Evolutionary conservation across 2,797 vertebrate species (phyloP).

Genomic region (Neosilurus mollespiculum): DNA sequence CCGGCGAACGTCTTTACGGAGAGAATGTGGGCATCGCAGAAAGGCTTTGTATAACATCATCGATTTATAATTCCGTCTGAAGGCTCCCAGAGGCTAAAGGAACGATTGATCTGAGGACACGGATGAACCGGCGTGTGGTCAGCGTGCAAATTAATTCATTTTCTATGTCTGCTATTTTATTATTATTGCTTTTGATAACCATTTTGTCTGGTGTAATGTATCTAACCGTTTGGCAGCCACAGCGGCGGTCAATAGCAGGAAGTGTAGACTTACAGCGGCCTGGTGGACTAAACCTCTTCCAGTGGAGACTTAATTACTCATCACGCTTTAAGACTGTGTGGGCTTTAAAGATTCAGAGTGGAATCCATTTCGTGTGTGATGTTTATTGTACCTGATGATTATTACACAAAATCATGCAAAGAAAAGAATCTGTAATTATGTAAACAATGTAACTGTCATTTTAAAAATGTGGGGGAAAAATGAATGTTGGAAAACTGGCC

Average conservation of each 20-base stretch:
- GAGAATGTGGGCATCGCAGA: neutral
- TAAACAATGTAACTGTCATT: no score
- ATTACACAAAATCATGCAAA: neutral
- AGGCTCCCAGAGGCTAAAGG: conserved; percentile 19
- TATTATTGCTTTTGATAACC: conserved; percentile 54
- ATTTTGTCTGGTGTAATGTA: conserved; percentile 49
- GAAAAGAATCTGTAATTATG: neutral
- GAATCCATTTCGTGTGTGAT: neutral
- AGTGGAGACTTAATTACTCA: conserved; percentile 59
- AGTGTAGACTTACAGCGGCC: conserved; percentile 57
- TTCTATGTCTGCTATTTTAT: conserved; percentile 40
- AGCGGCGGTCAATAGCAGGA: conserved; percentile 54
- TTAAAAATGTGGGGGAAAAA: no score
- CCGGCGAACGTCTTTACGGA: conserved; percentile 7
- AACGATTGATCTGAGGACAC: conserved; percentile 30
- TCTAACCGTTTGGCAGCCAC: conserved; percentile 53
- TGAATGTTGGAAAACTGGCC: no score
- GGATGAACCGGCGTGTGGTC: conserved; percentile 20
- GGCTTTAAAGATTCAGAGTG: neutral
- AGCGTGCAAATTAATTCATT: conserved; percentile 41
- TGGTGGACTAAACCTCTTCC: conserved; percentile 48
- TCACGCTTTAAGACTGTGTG: conserved; percentile 44
- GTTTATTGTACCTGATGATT: neutral
- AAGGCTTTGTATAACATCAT: conserved; percentile 7
- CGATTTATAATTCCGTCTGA: conserved; percentile 36